phyloP scores from a whole-genome alignment of 2,888 invertebrate genomes.

The Drosophila phalerata region DNA sequence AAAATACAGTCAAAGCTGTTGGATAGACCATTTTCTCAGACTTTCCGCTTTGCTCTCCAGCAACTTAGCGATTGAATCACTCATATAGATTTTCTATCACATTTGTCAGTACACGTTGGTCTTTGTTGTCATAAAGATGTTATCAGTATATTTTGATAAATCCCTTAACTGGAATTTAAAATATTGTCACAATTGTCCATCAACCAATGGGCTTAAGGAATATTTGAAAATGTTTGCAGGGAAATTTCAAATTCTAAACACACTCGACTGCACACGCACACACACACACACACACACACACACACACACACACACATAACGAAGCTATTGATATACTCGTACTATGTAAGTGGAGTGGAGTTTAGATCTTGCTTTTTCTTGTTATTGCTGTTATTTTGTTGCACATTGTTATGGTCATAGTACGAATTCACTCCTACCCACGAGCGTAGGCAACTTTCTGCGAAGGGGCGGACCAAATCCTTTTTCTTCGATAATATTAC shows the following conservation, averaged over 20 bases:
- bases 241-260: constrained; percentile 13
- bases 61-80: too few relatives aligned
- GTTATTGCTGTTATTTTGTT: constrained; percentile 20
- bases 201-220: constrained; percentile 8
- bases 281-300: neutral
- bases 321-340: constrained; percentile 5
- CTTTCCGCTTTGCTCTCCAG: too few relatives aligned
- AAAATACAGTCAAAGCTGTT: too few relatives aligned
- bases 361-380: constrained; percentile 2
- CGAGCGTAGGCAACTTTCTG: too few relatives aligned
- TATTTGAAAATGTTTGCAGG: constrained; percentile 8
- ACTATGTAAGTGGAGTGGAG: constrained; percentile 13
- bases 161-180: constrained; percentile 6
- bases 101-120: too few relatives aligned
- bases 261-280: neutral
- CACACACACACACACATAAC: neutral
- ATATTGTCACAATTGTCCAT: constrained; percentile 12
- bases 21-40: too few relatives aligned
- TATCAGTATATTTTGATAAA: neutral
- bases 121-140: neutral
- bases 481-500: too few relatives aligned
- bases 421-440: neutral
- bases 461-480: too few relatives aligned
- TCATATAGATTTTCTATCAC: too few relatives aligned
- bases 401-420: constrained; percentile 32